Evolutionary conservation across 2,888 invertebrate species (phyloP).

Genomic region (Elmis aenea): DNA sequence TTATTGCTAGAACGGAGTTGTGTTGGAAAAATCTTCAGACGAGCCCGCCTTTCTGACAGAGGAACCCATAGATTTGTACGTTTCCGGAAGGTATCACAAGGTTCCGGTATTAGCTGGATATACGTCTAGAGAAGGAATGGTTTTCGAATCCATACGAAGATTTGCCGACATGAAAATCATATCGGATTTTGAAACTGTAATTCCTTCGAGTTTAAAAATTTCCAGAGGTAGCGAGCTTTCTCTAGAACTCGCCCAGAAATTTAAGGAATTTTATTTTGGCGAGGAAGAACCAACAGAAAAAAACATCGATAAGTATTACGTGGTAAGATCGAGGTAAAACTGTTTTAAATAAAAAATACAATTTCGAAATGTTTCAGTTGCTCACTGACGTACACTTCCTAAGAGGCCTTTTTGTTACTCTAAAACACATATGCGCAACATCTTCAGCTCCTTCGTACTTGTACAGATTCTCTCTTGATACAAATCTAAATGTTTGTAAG

Average conservation of each 20-base stretch:
- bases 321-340: too few species aligned
- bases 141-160: constrained; percentile 27
- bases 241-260: constrained; percentile 38
- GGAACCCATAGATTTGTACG: constrained; percentile 32
- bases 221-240: constrained; percentile 12
- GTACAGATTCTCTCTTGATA: constrained; percentile 27
- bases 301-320: constrained; percentile 41
- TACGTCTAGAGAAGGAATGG: constrained; percentile 37
- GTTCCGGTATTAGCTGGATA: constrained; percentile 41
- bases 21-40: constrained; percentile 23
- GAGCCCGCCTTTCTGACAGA: constrained; percentile 34
- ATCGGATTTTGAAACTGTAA: neutral
- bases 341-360: too few species aligned
- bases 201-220: neutral
- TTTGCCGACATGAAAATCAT: too few species aligned
- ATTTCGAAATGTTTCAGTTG: too few species aligned
- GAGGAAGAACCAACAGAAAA: constrained; percentile 40
- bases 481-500: constrained; percentile 23
- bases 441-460: constrained; percentile 25
- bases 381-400: constrained; percentile 26
- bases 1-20: too few species aligned
- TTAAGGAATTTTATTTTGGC: constrained; percentile 47
- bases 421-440: constrained; percentile 18
- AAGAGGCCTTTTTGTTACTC: constrained; percentile 20
- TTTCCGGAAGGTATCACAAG: constrained; percentile 35